Base-by-base conservation (phyloP, 2,888 invertebrate genomes). In the Drosophila diplacantha region DNA sequence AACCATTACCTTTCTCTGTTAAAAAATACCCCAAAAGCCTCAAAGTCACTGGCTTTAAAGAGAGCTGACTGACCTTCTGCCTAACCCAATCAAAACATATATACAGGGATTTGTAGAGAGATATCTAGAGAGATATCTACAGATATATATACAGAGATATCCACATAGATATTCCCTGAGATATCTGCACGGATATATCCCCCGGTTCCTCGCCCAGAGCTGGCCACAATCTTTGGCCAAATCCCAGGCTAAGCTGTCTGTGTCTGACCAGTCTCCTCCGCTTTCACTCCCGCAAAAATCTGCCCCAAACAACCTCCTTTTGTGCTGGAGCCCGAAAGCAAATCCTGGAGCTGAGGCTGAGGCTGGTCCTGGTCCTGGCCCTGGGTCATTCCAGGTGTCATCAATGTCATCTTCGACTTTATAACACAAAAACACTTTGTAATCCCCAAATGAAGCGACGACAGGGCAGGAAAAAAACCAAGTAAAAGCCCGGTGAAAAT, bases 331-430 rank as follows among this genome's bases (percentile, higher is more conserved):
- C 24, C 38, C 11, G 38, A 12, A 3, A 6, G 6, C 11, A 16
- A 41, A 49, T 35, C 35, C 32, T 44, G 12, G 4, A n/a, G 35
- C 35, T 35, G 1, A 29, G 7, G 11, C 29, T 29, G 11, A 11
- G 4, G 3, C 29, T 29, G 29, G 9, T 29, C 29, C 29, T 3
- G 9, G 7, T 29, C 29, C 29, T 4, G 5, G 22, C 22, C 31
- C 43, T 72, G 77, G 80, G 73, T 75, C 81, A 74, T 62, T 80
- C 74, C 80, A 81, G 80, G 80, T 81, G 80, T 81, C 80, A 79
- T 81, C 83, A 76, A 83, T 81, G 80, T 81, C 80, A 76, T 81
- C 83, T 80, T 83, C 80, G 81, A 81, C 81, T 83, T 83, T 83
- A 80, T 81, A 81, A 81, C 79, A 79, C 76, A 80, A 79, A 83